Percentiles rank a stretch among this genome's conserved stretches.
Evolutionary conservation across 2,888 invertebrate genomes (phyloP).

Genomic region (Lithophane leautieri): DNA sequence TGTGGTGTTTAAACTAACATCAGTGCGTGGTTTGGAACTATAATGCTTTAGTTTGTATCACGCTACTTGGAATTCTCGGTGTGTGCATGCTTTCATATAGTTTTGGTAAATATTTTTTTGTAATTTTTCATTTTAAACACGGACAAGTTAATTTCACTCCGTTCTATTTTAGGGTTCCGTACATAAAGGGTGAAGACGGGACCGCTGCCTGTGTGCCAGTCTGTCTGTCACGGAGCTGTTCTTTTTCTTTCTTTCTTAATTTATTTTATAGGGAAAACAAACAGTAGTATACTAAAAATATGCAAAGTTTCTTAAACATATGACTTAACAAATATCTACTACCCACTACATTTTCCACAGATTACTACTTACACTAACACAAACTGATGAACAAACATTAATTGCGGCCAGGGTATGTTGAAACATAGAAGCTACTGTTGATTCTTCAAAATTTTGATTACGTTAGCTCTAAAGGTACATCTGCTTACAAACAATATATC

Average conservation of each 20-base stretch:
- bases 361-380: no score
- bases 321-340: no score
- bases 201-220: no score
- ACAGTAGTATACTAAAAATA: no score
- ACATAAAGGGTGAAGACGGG: background rate
- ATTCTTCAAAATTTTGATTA: background rate
- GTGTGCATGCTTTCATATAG: background rate
- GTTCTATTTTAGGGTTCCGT: background rate
- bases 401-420: no score
- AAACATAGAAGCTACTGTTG: no score
- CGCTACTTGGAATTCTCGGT: conserved; percentile 10
- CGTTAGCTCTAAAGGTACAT: background rate
- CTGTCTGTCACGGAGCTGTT: no score
- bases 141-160: background rate
- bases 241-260: background rate
- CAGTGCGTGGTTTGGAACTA: conserved; percentile 38
- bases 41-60: conserved; percentile 17
- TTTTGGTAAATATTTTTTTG: background rate
- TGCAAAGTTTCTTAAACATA: no score
- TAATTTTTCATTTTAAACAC: background rate
- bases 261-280: no score
- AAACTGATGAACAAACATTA: no score
- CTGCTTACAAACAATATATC: background rate
- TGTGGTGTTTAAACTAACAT: conserved; percentile 30
- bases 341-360: no score